A percentile compares a stretch with the other conserved stretches of the same genome.
Evolutionary conservation across 2,888 invertebrate species (phyloP).

Genomic region (Hirtodrosophila histrioides): DNA sequence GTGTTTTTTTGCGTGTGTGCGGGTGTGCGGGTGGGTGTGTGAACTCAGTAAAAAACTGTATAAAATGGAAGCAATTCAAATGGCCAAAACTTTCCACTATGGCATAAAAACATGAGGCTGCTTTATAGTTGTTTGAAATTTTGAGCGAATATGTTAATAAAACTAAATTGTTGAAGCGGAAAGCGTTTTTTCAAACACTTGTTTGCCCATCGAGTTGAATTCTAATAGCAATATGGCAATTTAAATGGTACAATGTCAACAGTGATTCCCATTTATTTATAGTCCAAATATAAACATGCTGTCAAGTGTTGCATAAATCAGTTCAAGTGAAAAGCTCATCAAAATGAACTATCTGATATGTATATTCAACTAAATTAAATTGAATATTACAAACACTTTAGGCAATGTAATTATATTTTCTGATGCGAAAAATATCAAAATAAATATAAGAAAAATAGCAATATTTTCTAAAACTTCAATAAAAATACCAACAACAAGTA

Average conservation of each 20-base stretch:
- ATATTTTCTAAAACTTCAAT: too few relatives aligned
- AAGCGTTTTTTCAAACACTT: conserved; percentile 31
- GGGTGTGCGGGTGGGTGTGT: conserved; percentile 11
- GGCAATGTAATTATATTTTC: too few relatives aligned
- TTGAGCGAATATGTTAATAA: conserved; percentile 49
- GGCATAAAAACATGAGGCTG: conserved; percentile 44
- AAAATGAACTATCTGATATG: too few relatives aligned
- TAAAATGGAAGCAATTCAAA: conserved; percentile 43
- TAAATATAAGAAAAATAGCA: too few relatives aligned
- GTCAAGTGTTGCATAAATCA: too few relatives aligned
- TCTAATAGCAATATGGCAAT: background rate
- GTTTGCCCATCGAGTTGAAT: background rate
- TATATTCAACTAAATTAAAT: too few relatives aligned
- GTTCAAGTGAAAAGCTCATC: too few relatives aligned
- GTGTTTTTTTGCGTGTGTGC: conserved; percentile 3
- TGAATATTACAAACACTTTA: too few relatives aligned
- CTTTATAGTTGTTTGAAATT: conserved; percentile 37
- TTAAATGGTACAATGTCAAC: background rate
- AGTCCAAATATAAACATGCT: too few relatives aligned
- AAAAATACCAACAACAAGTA: too few relatives aligned
- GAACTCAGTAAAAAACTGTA: conserved; percentile 15
- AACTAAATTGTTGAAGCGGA: conserved; percentile 43
- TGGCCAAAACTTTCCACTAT: conserved; percentile 33
- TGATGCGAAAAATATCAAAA: too few relatives aligned
- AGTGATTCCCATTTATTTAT: too few relatives aligned